A percentile compares a stretch with the other conserved stretches of the same genome.
These are phyloP conservation scores for Neodon shergylaensis DNA, from an alignment of 2,113 vertebrate species.

Conservation along the genomic window DNA sequence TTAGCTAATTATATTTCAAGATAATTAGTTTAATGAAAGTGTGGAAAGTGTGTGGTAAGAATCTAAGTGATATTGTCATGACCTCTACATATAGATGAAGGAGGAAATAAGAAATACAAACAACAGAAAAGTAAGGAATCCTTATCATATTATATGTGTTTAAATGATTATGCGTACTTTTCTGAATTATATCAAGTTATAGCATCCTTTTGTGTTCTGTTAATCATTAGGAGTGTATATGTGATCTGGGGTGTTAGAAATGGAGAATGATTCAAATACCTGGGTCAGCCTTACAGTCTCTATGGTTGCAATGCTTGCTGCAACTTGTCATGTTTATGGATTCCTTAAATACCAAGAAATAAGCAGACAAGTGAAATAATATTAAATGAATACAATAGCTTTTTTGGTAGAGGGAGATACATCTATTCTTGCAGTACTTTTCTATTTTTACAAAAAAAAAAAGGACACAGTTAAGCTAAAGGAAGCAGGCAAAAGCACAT, in stretches of 20 bases:
- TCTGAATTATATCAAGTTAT: neutral
- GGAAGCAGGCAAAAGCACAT: neutral
- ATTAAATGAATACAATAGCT: neutral
- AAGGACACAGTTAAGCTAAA: neutral
- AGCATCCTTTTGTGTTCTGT: neutral
- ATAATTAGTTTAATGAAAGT: conserved; percentile 80
- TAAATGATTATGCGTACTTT: neutral
- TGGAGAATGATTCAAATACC: neutral
- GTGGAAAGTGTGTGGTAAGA: conserved; percentile 66
- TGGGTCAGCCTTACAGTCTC: neutral
- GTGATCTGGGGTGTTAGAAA: neutral
- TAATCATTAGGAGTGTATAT: neutral
- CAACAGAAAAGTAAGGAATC: neutral
- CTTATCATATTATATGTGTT: neutral
- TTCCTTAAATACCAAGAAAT: conserved; percentile 36
- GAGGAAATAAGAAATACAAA: conserved; percentile 29
- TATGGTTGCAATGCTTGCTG: neutral
- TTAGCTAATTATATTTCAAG: conserved; percentile 80
- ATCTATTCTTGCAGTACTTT: neutral
- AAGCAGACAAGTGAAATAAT: neutral
- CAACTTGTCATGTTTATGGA: neutral
- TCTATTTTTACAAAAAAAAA: conserved; percentile 12
- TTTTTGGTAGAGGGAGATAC: neutral
- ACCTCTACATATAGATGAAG: conserved; percentile 53
- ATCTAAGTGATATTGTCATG: conserved; percentile 72